Evolutionary conservation across 2,797 vertebrate genomes (phyloP).

Genomic region (Propithecus deckenii): DNA sequence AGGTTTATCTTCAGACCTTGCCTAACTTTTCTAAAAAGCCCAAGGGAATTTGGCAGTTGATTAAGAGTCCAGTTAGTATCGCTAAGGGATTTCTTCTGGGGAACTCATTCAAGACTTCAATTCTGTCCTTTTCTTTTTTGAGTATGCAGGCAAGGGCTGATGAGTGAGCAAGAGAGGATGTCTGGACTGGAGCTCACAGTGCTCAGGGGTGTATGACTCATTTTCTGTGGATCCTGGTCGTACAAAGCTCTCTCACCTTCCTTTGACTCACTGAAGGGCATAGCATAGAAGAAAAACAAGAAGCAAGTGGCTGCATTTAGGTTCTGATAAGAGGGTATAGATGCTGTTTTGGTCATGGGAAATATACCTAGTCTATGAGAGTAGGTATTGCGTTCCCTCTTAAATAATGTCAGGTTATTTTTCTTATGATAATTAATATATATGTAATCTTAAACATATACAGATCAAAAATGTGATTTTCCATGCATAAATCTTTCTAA

Average conservation of each 20-base stretch:
- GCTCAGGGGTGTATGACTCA: conserved; percentile 39
- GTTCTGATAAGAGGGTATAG: neutral
- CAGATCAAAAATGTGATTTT: neutral
- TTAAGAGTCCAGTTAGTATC: conserved; percentile 41
- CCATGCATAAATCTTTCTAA: neutral
- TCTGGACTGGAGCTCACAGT: neutral
- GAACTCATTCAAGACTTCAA: neutral
- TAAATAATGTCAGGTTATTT: neutral
- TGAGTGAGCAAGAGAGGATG: neutral
- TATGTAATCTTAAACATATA: neutral
- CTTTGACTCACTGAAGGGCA: conserved; percentile 41
- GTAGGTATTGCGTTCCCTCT: neutral
- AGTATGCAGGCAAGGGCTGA: neutral
- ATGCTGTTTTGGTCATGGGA: conserved; percentile 14
- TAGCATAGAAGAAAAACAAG: conserved; percentile 38
- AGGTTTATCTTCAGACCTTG: conserved; percentile 54
- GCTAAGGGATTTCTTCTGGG: conserved; percentile 38
- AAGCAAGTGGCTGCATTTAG: neutral
- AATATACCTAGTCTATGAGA: neutral
- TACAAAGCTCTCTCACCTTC: conserved; percentile 39
- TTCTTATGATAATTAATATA: conserved; percentile 12
- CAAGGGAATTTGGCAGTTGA: conserved; percentile 36
- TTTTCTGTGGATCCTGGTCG: conserved; percentile 22
- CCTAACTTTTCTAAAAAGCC: conserved; percentile 38
- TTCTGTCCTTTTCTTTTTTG: neutral